Base-by-base conservation (phyloP, 2,888 invertebrate genomes). In the Heliconius sara region DNA sequence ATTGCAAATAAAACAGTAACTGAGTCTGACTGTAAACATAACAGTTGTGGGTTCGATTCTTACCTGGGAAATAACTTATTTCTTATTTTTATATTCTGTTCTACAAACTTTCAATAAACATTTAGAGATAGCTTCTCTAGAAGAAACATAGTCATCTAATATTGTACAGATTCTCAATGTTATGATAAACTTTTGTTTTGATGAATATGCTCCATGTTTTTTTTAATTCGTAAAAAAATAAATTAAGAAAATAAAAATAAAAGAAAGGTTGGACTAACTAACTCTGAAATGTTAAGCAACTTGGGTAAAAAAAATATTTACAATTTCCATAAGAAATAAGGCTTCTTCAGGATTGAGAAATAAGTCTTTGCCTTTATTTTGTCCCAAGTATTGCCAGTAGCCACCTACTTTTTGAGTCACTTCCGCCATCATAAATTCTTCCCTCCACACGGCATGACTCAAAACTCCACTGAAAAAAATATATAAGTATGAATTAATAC, bases 311-410 rank as follows among this genome's bases (percentile, higher is more conserved):
- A 70, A 81, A 72, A 47, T 34, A 90, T 93, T 93, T 92, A 97
- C 97, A 86, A 95, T 94, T 96, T 97, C 97, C 86, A 97, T 90
- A 72, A 97, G 91, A 87, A 95, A 96, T 67, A 97, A 89, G 63
- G 96, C 95, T 92, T 97, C 97, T 89, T 97, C 97, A 3, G 97
- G 96, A 73, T 93, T 90, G 2, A 97, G 89, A 87, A 93, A 96
- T 7, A 96, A 86, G 76, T 88, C 89, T 47, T 91, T 90, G 63
- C 95, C 93, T 30, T 92, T 88, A 85, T 93, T 93, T 79, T 95
- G 93, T 0, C 96, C 96, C 81, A 96, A 89, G 83, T 91, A 95
- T 77, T 95, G 92, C 96, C 96, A 96, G 78, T 95, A 91, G 10
- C 95, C 91, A 2, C 96, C 96, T 60, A 90, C 89, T 83, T 93